phyloP scores from a whole-genome alignment of 1,140 invertebrate species.

The Drosophila sp. region DNA sequence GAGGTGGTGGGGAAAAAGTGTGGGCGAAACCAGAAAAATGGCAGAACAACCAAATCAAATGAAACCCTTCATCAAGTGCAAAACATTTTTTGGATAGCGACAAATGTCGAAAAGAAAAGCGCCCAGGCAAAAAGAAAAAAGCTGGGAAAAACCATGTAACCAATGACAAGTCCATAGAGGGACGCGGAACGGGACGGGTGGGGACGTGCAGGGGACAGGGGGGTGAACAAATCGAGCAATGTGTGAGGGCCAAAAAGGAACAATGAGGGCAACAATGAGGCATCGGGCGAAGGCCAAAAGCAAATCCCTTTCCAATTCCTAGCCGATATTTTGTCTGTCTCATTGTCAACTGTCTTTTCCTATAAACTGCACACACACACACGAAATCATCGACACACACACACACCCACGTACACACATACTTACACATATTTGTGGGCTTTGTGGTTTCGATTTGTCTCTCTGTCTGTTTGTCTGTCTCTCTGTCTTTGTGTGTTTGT shows the following conservation, averaged over 20 bases:
- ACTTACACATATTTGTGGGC: constrained; percentile 57
- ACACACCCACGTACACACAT: constrained; percentile 31
- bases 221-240: constrained; percentile 39
- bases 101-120: constrained; percentile 60
- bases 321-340: constrained; percentile 18
- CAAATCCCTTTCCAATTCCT: constrained; percentile 50
- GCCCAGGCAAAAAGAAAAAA: constrained; percentile 19
- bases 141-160: constrained; percentile 47
- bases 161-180: not conserved
- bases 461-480: constrained; percentile 10
- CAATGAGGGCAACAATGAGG: constrained; percentile 52
- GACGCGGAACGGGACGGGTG: no score
- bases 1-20: constrained; percentile 10
- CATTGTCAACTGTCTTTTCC: constrained; percentile 25
- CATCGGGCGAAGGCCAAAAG: constrained; percentile 34
- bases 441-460: constrained; percentile 37
- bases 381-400: constrained; percentile 16
- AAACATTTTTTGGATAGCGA: constrained; percentile 61
- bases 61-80: constrained; percentile 75
- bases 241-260: constrained; percentile 40
- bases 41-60: constrained; percentile 75
- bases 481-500: constrained; percentile 14
- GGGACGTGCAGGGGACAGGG: not conserved
- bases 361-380: not conserved
- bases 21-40: constrained; percentile 74